These are phyloP conservation scores for Drosophila anomelani DNA, from an alignment of 2,888 invertebrate genomes.

Conservation along the genomic window DNA sequence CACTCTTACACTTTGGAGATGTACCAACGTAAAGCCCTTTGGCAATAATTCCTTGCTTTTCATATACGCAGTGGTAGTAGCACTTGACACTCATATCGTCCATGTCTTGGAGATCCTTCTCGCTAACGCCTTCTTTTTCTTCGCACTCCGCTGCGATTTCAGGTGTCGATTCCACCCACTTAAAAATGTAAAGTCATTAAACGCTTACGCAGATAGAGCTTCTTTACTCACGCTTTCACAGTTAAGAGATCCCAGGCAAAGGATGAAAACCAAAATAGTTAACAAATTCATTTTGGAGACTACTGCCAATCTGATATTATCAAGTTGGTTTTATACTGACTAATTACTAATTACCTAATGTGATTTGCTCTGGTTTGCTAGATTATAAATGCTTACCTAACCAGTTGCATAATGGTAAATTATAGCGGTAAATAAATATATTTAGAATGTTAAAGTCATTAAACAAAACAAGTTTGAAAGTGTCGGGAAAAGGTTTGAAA, in stretches of 20 bases:
- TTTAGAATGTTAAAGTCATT: too few relatives aligned
- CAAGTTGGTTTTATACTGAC: not conserved
- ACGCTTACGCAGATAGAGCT: not conserved
- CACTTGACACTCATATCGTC: not conserved
- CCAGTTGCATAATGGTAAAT: not conserved
- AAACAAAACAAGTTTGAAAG: too few relatives aligned
- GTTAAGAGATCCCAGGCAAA: not conserved
- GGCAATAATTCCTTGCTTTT: not conserved
- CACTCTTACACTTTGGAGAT: accelerated
- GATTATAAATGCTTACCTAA: not conserved
- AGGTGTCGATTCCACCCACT: not conserved
- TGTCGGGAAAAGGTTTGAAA: too few relatives aligned
- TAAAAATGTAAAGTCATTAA: not conserved
- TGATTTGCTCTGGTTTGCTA: not conserved
- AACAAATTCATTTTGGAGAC: not conserved
- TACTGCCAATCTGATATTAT: not conserved
- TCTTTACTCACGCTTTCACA: not conserved
- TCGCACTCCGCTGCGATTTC: not conserved
- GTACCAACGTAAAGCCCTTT: not conserved
- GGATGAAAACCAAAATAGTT: not conserved
- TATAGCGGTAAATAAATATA: too few relatives aligned
- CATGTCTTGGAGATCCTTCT: not conserved
- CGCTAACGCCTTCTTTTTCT: not conserved
- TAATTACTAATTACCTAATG: not conserved
- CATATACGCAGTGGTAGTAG: not conserved